Evolutionary conservation across 1,140 invertebrate genomes (phyloP).

Genomic region (Pemphigus obesinymphae): DNA sequence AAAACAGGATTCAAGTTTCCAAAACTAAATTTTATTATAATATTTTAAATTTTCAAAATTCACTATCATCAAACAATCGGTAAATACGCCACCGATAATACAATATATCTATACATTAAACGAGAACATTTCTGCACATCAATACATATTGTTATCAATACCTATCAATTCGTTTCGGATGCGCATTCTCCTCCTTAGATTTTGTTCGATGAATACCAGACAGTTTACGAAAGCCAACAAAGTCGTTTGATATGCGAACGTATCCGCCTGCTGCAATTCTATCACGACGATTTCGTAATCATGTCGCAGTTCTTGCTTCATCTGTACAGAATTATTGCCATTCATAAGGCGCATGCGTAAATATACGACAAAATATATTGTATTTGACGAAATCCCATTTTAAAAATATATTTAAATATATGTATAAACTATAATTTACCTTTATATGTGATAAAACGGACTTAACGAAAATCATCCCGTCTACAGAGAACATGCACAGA

Average conservation of each 20-base stretch:
- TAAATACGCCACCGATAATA: no score
- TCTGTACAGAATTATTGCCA: neutral
- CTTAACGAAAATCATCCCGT: slow-evolving; percentile 53
- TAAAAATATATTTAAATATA: no score
- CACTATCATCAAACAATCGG: no score
- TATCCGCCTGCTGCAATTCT: slow-evolving; percentile 52
- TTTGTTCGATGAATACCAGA: slow-evolving; percentile 53
- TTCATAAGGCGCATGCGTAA: no score
- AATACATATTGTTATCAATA: no score
- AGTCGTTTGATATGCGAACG: slow-evolving; percentile 51
- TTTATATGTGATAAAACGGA: slow-evolving; percentile 51
- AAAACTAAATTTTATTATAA: no score
- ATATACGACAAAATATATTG: no score
- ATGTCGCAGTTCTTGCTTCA: slow-evolving; percentile 47
- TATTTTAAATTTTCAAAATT: no score
- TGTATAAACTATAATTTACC: slow-evolving; percentile 30
- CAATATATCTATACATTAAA: no score
- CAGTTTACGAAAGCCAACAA: slow-evolving; percentile 56
- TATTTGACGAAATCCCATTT: no score
- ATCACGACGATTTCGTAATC: slow-evolving; percentile 53
- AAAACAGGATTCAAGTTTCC: no score
- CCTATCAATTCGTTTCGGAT: slow-evolving; percentile 54
- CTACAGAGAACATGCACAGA: slow-evolving; percentile 54
- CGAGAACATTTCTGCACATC: no score
- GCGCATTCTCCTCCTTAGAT: slow-evolving; percentile 48